Evolutionary conservation across 2,888 invertebrate genomes (phyloP).

Genomic region (Ornithoptera alexandrae): DNA sequence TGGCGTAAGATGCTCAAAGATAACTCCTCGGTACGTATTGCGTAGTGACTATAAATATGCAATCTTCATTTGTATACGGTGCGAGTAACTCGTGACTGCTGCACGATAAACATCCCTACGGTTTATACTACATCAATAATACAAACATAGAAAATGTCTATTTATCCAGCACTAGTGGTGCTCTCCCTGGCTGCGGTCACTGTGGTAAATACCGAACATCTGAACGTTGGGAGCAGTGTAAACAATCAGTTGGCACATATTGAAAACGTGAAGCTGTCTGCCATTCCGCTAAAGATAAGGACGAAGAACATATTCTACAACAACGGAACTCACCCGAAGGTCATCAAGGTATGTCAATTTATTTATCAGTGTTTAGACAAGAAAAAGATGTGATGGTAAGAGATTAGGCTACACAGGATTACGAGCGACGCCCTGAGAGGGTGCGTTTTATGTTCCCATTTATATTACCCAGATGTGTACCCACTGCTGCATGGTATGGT

Average conservation of each 20-base stretch:
- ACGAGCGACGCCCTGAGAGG: too few relatives aligned
- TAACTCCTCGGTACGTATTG: neutral
- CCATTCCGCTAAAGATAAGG: conserved; percentile 51
- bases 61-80: too few relatives aligned
- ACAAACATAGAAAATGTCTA: conserved; percentile 34
- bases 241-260: conserved; percentile 49
- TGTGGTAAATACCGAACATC: conserved; percentile 39
- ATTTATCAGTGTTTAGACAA: too few relatives aligned
- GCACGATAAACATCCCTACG: too few relatives aligned
- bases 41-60: too few relatives aligned
- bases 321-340: conserved; percentile 43
- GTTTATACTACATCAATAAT: too few relatives aligned
- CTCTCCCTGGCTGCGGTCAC: conserved; percentile 35
- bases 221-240: conserved; percentile 51
- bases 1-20: conserved; percentile 8
- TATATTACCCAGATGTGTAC: too few relatives aligned
- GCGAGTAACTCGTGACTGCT: too few relatives aligned
- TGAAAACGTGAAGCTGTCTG: conserved; percentile 54
- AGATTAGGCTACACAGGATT: too few relatives aligned
- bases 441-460: too few relatives aligned
- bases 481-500: too few relatives aligned
- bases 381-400: too few relatives aligned
- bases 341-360: conserved; percentile 53
- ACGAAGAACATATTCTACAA: conserved; percentile 63
- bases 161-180: conserved; percentile 28